These are phyloP conservation scores for Pseudomyrmex dendroicus DNA, from an alignment of 1,140 invertebrate genomes.

Conservation along the genomic window DNA sequence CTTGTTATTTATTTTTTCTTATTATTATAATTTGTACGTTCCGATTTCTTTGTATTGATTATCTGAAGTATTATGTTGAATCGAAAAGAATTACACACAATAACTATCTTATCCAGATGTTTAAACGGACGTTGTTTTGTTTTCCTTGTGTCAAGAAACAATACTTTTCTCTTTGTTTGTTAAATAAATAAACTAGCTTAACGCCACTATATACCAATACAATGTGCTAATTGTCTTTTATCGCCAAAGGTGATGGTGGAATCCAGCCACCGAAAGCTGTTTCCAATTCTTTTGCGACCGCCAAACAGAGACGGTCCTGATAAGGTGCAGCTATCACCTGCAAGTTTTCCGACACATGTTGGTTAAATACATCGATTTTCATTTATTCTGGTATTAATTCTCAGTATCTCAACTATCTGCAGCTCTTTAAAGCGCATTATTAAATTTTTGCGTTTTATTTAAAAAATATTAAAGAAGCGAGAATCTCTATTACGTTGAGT, in stretches of 20 bases:
- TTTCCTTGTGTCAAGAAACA: no score
- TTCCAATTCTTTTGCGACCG: conserved; percentile 92
- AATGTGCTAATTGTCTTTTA: not conserved
- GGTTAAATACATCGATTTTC: not conserved
- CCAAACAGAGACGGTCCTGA: conserved; percentile 91
- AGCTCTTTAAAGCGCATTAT: not conserved
- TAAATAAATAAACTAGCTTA: no score
- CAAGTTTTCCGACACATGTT: conserved; percentile 6
- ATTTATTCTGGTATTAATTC: not conserved
- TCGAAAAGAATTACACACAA: no score
- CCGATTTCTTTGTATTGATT: no score
- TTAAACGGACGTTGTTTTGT: no score
- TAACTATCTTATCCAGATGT: no score
- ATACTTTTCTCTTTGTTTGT: no score
- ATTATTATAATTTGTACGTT: no score
- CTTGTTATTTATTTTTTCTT: no score
- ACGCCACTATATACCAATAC: no score
- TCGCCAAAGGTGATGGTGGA: conserved; percentile 66
- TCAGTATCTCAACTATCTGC: not conserved
- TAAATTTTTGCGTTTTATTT: no score
- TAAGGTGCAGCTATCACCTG: conserved; percentile 87
- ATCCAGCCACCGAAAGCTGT: conserved; percentile 93
- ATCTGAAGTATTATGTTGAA: no score
- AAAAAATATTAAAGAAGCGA: not conserved
- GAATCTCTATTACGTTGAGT: not conserved